These are phyloP conservation scores for Buteo buteo DNA, from an alignment of 2,113 vertebrate species.

Conservation along the genomic window DNA sequence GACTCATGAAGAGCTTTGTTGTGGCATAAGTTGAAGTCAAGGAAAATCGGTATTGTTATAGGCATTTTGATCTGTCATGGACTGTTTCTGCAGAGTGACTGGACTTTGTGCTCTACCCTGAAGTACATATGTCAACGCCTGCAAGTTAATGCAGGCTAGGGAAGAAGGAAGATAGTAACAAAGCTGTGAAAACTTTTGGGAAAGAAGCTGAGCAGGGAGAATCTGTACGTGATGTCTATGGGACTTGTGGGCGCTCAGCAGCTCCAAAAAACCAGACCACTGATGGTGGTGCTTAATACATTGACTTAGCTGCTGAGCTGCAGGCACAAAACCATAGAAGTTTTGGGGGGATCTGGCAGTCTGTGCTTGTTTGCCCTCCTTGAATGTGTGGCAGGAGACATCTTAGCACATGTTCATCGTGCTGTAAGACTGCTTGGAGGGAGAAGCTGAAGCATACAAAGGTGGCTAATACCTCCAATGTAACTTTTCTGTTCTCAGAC, in stretches of 20 bases:
- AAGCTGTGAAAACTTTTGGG: background rate
- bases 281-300: background rate
- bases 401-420: background rate
- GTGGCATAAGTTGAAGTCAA: constrained; percentile 1
- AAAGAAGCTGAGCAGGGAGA: background rate
- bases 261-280: background rate
- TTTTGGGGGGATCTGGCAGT: background rate
- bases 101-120: background rate
- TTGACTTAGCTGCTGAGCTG: background rate
- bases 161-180: background rate
- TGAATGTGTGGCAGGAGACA: background rate
- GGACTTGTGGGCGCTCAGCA: background rate
- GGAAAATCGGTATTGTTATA: background rate
- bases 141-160: background rate
- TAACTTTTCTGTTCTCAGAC: background rate
- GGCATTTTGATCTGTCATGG: constrained; percentile 7
- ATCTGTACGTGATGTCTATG: background rate
- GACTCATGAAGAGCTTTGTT: background rate
- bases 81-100: background rate
- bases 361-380: background rate
- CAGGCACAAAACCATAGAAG: background rate
- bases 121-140: background rate
- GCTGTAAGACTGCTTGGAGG: background rate
- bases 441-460: background rate
- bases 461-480: background rate